These are phyloP conservation scores for Mimachlamys varia DNA, from an alignment of 2,888 invertebrate genomes.

Conservation along the genomic window DNA sequence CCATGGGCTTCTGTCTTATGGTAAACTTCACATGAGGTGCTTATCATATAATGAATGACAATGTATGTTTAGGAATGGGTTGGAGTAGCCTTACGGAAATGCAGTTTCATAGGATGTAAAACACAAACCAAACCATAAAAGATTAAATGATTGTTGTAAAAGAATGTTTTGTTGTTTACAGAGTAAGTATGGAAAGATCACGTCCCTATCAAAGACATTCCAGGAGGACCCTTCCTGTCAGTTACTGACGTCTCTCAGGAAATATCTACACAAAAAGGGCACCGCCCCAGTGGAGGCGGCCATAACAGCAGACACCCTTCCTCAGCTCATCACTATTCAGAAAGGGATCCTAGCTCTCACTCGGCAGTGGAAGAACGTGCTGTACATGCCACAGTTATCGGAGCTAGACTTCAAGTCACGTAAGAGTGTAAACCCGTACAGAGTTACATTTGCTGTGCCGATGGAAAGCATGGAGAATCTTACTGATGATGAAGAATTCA, in stretches of 20 bases:
- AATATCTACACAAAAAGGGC: conserved; percentile 89
- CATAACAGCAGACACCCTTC: conserved; percentile 91
- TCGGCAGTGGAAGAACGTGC: conserved; percentile 97
- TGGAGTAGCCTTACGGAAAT: no score
- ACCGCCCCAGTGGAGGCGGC: conserved; percentile 91
- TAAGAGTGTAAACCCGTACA: conserved; percentile 86
- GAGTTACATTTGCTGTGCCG: conserved; percentile 92
- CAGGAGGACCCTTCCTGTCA: conserved; percentile 98
- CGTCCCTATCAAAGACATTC: conserved; percentile 92
- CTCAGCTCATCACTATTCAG: conserved; percentile 92
- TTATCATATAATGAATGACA: no score
- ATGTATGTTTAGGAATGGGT: no score
- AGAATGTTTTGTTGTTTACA: conserved; percentile 78
- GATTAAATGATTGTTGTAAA: no score
- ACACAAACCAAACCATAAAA: no score
- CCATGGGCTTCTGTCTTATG: no score
- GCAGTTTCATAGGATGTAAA: no score
- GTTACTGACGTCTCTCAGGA: conserved; percentile 93
- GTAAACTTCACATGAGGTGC: no score
- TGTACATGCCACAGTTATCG: conserved; percentile 95
- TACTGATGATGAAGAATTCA: conserved; percentile 53
- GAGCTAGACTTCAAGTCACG: conserved; percentile 89
- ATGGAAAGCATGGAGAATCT: conserved; percentile 67
- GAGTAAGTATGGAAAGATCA: conserved; percentile 94
- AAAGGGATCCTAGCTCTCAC: conserved; percentile 98